Conservation (phyloP, 2,888 invertebrate genomes). For the Diogma glabrata region DNA sequence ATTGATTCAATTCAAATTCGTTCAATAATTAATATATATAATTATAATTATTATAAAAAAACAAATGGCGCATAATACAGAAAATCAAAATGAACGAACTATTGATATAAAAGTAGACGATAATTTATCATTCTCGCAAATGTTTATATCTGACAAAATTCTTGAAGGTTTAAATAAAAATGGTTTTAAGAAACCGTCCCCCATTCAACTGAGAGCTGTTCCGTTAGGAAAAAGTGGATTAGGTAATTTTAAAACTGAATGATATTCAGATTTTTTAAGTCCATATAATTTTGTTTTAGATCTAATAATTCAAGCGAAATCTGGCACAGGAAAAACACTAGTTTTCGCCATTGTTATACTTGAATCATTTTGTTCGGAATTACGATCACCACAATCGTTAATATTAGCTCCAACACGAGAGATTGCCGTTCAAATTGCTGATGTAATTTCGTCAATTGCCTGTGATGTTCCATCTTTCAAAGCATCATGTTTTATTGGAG, state of each 20-base stretch:
- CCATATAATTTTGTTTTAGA: slow-evolving; percentile 47
- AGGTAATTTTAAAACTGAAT: slow-evolving; percentile 49
- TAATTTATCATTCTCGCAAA: slow-evolving; percentile 60
- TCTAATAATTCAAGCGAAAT: slow-evolving; percentile 88
- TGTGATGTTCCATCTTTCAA: slow-evolving; percentile 44
- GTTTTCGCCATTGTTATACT: slow-evolving; percentile 80
- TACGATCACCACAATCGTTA: slow-evolving; percentile 54
- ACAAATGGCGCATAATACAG: slow-evolving; percentile 53
- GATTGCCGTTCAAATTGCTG: slow-evolving; percentile 80
- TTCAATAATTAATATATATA: too few species aligned
- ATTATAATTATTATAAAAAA: too few species aligned
- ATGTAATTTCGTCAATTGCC: slow-evolving; percentile 11
- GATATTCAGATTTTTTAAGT: slow-evolving; percentile 2
- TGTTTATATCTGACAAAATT: slow-evolving; percentile 54
- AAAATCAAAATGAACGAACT: slow-evolving; percentile 45
- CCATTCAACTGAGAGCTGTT: slow-evolving; percentile 84
- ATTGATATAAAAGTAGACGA: slow-evolving; percentile 59
- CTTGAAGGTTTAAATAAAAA: slow-evolving; percentile 55
- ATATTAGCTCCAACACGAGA: slow-evolving; percentile 90
- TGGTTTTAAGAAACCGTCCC: slow-evolving; percentile 79
- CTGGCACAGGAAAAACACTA: slow-evolving; percentile 95
- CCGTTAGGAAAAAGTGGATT: slow-evolving; percentile 85
- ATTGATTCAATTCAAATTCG: too few species aligned
- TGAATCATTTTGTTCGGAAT: slow-evolving; percentile 51
- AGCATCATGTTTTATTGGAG: slow-evolving; percentile 79